Conservation (phyloP, 2,888 invertebrate species). For the Catocala nupta region DNA sequence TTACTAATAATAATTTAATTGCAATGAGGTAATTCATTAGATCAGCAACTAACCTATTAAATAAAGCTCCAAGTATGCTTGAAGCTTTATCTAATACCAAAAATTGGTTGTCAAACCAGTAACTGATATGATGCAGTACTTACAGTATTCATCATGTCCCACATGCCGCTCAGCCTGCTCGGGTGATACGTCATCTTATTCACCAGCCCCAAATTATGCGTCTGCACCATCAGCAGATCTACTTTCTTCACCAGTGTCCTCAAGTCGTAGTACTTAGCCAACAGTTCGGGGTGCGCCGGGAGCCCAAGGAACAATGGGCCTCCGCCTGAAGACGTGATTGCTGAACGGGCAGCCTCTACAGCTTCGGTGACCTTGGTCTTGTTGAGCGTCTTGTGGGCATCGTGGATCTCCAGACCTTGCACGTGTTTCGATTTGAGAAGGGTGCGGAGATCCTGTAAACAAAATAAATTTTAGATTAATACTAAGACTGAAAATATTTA, state of each 20-base stretch:
- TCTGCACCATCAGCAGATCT: conserved; percentile 90
- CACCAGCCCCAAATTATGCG: conserved; percentile 89
- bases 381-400: conserved; percentile 85
- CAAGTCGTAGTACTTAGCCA: conserved; percentile 91
- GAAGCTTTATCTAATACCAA: too few relatives aligned
- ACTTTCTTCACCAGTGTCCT: conserved; percentile 89
- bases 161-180: conserved; percentile 91
- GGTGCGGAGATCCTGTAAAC: conserved; percentile 82
- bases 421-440: conserved; percentile 86
- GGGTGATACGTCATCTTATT: conserved; percentile 92
- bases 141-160: conserved; percentile 93
- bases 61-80: too few relatives aligned
- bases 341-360: conserved; percentile 77
- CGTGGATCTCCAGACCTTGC: conserved; percentile 87
- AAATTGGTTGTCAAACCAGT: too few relatives aligned
- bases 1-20: too few relatives aligned
- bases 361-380: conserved; percentile 82
- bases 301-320: conserved; percentile 88
- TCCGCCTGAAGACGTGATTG: conserved; percentile 79
- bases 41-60: too few relatives aligned
- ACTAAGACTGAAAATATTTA: too few relatives aligned
- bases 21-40: too few relatives aligned
- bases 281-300: conserved; percentile 89
- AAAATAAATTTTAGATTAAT: conserved; percentile 32
- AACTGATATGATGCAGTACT: conserved; percentile 54